Evolutionary conservation across 2,888 invertebrate species (phyloP).

Genomic region (Tetramorium bicarinatum): DNA sequence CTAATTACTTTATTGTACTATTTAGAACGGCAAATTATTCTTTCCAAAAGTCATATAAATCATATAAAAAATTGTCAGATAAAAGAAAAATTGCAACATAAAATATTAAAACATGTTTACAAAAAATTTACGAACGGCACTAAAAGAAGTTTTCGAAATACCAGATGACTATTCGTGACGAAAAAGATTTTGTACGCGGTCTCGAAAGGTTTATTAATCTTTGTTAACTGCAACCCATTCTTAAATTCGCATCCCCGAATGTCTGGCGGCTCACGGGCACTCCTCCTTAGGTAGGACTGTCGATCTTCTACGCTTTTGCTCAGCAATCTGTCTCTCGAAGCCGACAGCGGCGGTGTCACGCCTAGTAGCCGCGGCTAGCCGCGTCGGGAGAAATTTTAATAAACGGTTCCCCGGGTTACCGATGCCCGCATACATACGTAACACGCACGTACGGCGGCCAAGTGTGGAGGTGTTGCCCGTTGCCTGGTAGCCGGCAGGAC

Average conservation of each 20-base stretch:
- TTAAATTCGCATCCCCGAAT: constrained; percentile 7
- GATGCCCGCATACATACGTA: constrained; percentile 51
- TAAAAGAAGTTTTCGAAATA: background rate
- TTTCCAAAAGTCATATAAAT: background rate
- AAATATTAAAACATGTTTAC: background rate
- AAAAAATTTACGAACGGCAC: background rate
- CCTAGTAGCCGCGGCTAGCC: constrained; percentile 73
- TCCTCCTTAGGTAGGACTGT: background rate
- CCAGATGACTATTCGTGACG: background rate
- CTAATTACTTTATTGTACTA: background rate
- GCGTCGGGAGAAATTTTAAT: constrained; percentile 73
- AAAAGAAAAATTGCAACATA: background rate
- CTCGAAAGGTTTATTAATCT: background rate
- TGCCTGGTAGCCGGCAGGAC: constrained; percentile 77
- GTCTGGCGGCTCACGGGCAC: background rate
- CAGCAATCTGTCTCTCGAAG: constrained; percentile 65
- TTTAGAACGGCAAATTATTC: background rate
- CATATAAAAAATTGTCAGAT: background rate
- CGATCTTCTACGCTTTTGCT: constrained; percentile 20
- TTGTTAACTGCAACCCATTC: background rate
- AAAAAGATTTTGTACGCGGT: background rate
- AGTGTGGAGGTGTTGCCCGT: constrained; percentile 70
- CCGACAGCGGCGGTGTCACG: constrained; percentile 66
- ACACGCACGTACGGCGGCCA: constrained; percentile 21
- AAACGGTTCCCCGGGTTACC: constrained; percentile 73